Base-by-base conservation (phyloP, 2,888 invertebrate species). In the Ennomos fuscantarius region DNA sequence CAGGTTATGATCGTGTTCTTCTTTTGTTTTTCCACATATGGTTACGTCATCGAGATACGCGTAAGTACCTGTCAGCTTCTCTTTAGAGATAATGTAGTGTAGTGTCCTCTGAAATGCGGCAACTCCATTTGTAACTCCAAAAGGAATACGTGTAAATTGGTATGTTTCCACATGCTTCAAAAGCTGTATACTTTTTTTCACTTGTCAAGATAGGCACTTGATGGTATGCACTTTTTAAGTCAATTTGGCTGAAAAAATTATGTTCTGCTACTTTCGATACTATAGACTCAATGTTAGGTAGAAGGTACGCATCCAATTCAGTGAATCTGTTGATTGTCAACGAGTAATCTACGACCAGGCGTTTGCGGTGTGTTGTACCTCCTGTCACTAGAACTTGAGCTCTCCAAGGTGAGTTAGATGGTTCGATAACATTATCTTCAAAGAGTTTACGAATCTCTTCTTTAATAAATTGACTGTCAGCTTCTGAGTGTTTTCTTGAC, bases 191-290 rank as follows among this genome's bases (percentile, higher is more conserved):
- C n/a, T n/a, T n/a, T n/a, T n/a, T n/a, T n/a, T n/a, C n/a, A n/a
- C n/a, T n/a, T n/a, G n/a, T 15, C 15, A 15, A 3, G 5, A 44
- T 44, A 2, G 34, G 13, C 6, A 44, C 13, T 34, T 44, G 44
- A 34, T 44, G 44, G 13, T 44, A 44, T 9, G 44, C 44, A 10
- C 34, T 44, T 34, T 44, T 44, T 3, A 44, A 9, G 10, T 44
- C 44, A 3, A 44, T 44, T 13, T 44, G 33, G 9, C 44, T 44
- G 9, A 44, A 44, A 9, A 9, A 33, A 2, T 44, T 44, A 13
- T 44, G 13, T 31, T 41, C 9, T 9, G 41, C 41, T 6, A 43
- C 42, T 0, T 43, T 31, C 1, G 31, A 8, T 8, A 45, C 45
- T 5, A 45, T 15, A 0, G 35, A 35, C 1, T 45, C 45, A 6